Percentiles rank a stretch among this genome's conserved stretches.
These are phyloP conservation scores for Sturmia bella DNA, from an alignment of 2,888 invertebrate genomes.

Conservation along the genomic window DNA sequence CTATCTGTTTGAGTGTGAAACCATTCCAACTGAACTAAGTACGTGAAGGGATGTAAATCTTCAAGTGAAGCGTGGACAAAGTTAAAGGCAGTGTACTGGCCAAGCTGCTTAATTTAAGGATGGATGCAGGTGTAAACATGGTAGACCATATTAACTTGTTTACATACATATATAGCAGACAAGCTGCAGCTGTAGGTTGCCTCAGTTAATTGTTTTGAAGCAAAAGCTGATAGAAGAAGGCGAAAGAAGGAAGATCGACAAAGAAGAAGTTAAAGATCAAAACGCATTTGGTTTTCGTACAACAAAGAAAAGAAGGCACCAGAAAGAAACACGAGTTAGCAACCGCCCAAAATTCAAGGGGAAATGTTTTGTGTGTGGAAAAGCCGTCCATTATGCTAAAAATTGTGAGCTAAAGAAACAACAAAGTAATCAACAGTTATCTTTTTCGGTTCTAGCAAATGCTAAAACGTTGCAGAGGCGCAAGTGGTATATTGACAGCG, in stretches of 20 bases:
- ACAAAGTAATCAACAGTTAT: background rate
- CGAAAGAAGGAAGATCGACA: background rate
- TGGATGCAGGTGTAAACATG: background rate
- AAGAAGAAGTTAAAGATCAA: background rate
- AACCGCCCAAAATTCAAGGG: too few relatives aligned
- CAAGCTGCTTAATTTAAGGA: constrained; percentile 38
- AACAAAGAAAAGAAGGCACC: background rate
- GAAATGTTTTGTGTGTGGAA: too few relatives aligned
- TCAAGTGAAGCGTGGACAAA: constrained; percentile 57
- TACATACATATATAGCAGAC: constrained; percentile 10
- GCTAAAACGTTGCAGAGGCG: background rate
- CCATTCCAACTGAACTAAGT: constrained; percentile 28
- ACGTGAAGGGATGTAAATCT: constrained; percentile 43
- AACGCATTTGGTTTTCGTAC: background rate
- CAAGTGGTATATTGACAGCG: constrained; percentile 7
- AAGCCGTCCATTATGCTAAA: constrained; percentile 8
- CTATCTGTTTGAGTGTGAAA: constrained; percentile 46
- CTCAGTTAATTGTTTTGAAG: constrained; percentile 19
- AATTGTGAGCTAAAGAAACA: background rate
- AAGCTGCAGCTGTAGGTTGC: constrained; percentile 42
- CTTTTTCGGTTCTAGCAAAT: background rate
- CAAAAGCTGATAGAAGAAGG: constrained; percentile 43
- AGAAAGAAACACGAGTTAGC: constrained; percentile 6
- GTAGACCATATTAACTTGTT: constrained; percentile 3
- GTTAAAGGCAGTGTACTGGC: constrained; percentile 46